Conservation (phyloP, 2,113 vertebrate species). For the Hemichromis elongatus region DNA sequence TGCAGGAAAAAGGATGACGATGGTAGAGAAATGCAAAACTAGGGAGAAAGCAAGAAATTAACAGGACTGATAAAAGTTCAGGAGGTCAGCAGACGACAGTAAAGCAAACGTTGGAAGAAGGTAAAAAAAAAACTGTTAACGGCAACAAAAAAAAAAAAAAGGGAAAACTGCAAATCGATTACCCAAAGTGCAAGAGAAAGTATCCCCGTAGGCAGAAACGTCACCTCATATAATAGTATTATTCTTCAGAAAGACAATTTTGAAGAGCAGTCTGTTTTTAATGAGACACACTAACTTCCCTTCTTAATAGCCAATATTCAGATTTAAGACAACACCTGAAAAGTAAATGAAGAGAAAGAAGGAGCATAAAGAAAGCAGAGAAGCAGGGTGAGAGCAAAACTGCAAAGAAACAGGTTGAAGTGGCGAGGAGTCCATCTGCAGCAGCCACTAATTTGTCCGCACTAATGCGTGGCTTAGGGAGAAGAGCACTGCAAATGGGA, state of each 20-base stretch:
- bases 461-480: background rate
- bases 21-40: constrained; percentile 35
- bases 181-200: constrained; percentile 16
- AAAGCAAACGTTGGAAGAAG: constrained; percentile 28
- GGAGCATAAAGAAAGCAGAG: constrained; percentile 14
- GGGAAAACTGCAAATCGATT: background rate
- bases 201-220: background rate
- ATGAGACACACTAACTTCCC: background rate
- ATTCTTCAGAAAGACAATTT: background rate
- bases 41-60: constrained; percentile 28
- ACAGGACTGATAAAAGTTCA: constrained; percentile 27
- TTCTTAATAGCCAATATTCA: background rate
- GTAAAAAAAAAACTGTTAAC: background rate
- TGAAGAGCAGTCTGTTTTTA: background rate
- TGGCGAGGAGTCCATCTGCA: constrained; percentile 72
- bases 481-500: background rate
- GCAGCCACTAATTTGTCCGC: constrained; percentile 12
- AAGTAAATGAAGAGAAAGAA: constrained; percentile 14
- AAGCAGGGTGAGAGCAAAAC: constrained; percentile 20
- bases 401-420: constrained; percentile 43
- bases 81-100: constrained; percentile 18
- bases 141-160: background rate
- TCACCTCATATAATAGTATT: background rate
- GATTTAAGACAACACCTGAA: background rate
- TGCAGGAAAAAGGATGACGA: constrained; percentile 28